Evolutionary conservation across 2,113 vertebrate species (phyloP), one percentile per base, ranked within the genome.

Genomic region (Megalops atlanticus): DNA sequence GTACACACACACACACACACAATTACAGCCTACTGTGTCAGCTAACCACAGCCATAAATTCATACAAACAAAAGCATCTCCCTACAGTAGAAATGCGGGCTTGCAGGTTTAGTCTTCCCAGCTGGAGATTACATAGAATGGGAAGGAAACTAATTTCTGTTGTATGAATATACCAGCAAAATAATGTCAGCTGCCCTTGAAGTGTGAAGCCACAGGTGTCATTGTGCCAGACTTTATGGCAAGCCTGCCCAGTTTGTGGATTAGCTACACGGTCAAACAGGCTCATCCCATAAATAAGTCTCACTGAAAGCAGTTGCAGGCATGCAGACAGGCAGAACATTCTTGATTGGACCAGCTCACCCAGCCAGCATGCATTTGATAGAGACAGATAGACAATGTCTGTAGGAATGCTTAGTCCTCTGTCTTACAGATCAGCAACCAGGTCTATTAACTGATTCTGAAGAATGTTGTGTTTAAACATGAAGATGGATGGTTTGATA

Each of bases 1-100:
- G 54, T 77, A 82, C 83, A 84, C 81, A 84, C 21, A 88, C 86
- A 89, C 90, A 89, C 87, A 90, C 87, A 88, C 86, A 87, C 70
- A 58, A 72, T 73, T 77, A 31, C 58, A 64, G n/a, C 31, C 3
- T 21, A 54, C 24, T 54, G 49, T 54, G 49, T 54, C 49, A 54
- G 49, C 16, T 54, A 54, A 54, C 49, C 74, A 68, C 54, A 79
- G 70, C 49, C 74, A 68, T 45, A 79, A 64, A 84, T 78, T 84
- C 82, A 87, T 83, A 83, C 76, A 77, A 33, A 80, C 2, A 45
- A 38, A 47, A 4, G 72, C n/a, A 39, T 24, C 58, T 64, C 58
- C 58, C 58, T 11, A 27, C 5, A n/a, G 58, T 4, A 31, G 21
- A 64, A 27, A 64, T 64, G 11, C 31, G 31, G 11, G 31, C 24